Percentiles rank a stretch among this genome's conserved stretches.
These are phyloP conservation scores for Conops quadrifasciatus DNA, from an alignment of 2,888 invertebrate species.

Conservation along the genomic window DNA sequence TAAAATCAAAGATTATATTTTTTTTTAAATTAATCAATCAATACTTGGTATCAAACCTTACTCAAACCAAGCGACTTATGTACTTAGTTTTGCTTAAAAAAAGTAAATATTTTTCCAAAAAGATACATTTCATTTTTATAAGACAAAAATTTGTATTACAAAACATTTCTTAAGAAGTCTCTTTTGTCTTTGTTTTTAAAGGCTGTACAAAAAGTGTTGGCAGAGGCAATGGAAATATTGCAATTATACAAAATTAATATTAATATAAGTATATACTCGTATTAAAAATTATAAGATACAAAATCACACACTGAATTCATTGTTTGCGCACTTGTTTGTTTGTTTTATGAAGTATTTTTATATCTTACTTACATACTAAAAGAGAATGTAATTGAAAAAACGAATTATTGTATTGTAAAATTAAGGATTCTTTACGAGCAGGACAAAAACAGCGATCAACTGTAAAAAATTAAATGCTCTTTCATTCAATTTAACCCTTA, in stretches of 20 bases:
- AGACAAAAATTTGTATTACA: conserved; percentile 2
- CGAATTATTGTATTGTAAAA: background rate
- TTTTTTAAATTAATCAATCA: no score
- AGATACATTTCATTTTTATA: background rate
- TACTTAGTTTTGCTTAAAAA: conserved; percentile 12
- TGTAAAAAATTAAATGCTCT: no score
- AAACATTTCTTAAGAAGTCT: conserved; percentile 8
- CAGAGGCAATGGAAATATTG: background rate
- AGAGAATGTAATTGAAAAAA: background rate
- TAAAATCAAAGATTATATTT: no score
- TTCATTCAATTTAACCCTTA: no score
- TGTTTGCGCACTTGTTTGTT: conserved; percentile 1
- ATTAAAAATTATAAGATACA: background rate
- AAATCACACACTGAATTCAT: conserved; percentile 2
- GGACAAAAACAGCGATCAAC: no score
- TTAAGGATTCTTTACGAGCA: no score
- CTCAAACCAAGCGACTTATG: no score
- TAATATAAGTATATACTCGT: background rate
- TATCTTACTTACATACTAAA: background rate
- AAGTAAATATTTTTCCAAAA: conserved; percentile 26
- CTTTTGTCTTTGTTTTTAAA: background rate
- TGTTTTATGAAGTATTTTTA: background rate
- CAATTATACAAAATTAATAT: background rate
- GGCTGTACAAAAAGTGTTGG: background rate
- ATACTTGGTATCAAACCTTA: no score